Conservation (phyloP, 2,797 vertebrate species). For the Prionace glauca region DNA sequence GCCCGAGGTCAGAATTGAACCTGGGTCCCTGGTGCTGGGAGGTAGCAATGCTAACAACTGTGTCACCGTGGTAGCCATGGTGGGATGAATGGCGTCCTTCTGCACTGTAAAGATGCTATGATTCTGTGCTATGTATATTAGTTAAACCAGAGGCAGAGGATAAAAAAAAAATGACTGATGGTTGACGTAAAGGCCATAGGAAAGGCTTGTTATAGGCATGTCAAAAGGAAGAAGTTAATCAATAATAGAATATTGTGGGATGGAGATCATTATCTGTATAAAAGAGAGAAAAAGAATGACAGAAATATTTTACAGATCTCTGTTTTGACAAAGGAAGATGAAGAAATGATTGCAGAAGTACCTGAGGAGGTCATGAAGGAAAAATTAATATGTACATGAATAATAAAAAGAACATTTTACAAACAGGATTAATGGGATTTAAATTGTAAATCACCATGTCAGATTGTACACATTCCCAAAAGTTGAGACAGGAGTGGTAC, state of each 20-base stretch:
- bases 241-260: neutral
- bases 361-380: neutral
- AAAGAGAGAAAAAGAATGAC: neutral
- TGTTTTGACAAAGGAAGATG: neutral
- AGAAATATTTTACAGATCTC: neutral
- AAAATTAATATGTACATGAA: neutral
- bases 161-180: neutral
- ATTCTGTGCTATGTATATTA: neutral
- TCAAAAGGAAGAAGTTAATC: neutral
- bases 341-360: neutral
- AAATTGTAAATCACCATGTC: neutral
- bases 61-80: too few species aligned
- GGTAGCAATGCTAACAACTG: too few species aligned
- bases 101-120: too few species aligned
- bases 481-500: neutral
- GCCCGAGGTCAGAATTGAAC: too few species aligned
- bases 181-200: neutral
- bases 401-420: neutral
- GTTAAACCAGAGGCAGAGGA: neutral
- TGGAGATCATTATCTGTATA: neutral
- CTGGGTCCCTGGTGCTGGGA: too few species aligned
- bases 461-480: neutral
- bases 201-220: neutral
- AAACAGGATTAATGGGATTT: neutral
- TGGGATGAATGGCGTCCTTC: too few species aligned